Percentiles rank a stretch among this genome's conserved stretches.
Conservation (phyloP, 2,797 vertebrate species). For the Hyperoplus immaculatus region DNA sequence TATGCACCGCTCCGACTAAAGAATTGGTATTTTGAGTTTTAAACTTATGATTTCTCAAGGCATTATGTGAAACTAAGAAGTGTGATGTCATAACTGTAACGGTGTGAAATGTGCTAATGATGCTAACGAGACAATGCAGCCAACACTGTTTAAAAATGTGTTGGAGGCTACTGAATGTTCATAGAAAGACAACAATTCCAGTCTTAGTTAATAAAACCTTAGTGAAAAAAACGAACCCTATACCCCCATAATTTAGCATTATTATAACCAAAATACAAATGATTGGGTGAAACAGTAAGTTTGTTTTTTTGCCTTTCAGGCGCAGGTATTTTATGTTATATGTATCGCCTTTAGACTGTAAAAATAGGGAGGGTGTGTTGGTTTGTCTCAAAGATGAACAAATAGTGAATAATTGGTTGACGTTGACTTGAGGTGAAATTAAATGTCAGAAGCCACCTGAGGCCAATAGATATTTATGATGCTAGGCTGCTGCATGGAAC, state of each 20-base stretch:
- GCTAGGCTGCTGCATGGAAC: too few species aligned
- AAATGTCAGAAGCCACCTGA: too few species aligned
- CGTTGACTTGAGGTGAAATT: background rate
- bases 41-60: background rate
- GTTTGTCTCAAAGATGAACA: background rate
- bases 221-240: background rate
- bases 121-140: background rate
- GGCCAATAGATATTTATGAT: too few species aligned
- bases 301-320: background rate
- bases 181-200: background rate
- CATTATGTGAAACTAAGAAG: background rate
- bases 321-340: too few species aligned
- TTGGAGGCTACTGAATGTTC: background rate
- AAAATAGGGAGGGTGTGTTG: background rate
- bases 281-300: background rate
- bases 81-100: background rate
- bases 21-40: too few species aligned
- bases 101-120: background rate
- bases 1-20: background rate
- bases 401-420: background rate
- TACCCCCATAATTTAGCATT: background rate
- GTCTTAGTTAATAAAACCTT: background rate
- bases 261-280: background rate
- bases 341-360: too few species aligned
- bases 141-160: background rate